These are phyloP conservation scores for Sicus ferrugineus DNA, from an alignment of 2,888 invertebrate genomes.

Conservation along the genomic window DNA sequence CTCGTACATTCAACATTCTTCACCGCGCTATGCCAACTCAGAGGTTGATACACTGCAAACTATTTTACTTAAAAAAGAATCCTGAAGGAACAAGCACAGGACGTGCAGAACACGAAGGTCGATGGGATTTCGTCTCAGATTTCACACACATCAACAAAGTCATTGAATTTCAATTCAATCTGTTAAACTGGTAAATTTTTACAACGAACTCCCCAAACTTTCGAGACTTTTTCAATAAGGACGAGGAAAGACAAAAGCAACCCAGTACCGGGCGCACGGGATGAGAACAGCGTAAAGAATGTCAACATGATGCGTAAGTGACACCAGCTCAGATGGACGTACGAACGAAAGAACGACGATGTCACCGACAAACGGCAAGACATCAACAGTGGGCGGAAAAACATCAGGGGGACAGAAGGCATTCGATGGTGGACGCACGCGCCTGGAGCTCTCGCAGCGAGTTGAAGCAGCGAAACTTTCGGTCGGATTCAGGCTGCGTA, in stretches of 20 bases:
- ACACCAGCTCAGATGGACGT: constrained; percentile 12
- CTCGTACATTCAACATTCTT: too few species aligned
- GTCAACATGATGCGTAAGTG: constrained; percentile 8
- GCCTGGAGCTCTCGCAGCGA: too few species aligned
- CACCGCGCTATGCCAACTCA: too few species aligned
- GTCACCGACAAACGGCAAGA: constrained; percentile 10
- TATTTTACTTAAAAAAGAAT: too few species aligned
- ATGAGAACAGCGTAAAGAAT: neutral
- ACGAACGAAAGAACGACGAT: constrained; percentile 4
- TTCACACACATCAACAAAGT: neutral
- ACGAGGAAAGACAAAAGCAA: neutral
- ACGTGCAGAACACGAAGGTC: too few species aligned
- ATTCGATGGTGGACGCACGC: neutral
- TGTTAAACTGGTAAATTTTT: constrained; percentile 17
- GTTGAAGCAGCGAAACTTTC: too few species aligned
- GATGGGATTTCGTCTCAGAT: neutral
- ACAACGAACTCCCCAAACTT: constrained; percentile 13
- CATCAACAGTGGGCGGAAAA: neutral
- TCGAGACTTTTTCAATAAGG: constrained; percentile 28
- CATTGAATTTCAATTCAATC: constrained; percentile 29
- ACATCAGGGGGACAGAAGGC: too few species aligned
- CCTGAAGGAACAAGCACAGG: too few species aligned
- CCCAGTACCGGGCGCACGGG: neutral
- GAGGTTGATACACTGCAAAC: too few species aligned
- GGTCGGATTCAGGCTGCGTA: neutral